Evolutionary conservation across 2,113 vertebrate genomes (phyloP).

Genomic region (Puma concolor): DNA sequence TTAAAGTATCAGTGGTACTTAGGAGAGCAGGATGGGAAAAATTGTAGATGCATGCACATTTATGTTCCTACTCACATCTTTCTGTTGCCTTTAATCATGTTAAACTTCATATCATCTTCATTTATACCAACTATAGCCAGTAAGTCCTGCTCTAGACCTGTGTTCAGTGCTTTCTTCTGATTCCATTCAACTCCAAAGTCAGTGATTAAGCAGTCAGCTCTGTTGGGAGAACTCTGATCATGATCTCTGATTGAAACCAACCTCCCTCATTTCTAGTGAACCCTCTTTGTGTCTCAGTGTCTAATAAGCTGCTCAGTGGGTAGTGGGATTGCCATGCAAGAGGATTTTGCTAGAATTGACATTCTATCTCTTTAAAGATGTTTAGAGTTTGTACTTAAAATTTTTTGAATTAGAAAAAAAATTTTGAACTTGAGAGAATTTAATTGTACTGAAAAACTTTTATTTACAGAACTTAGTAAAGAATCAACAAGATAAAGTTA

Average conservation of each 20-base stretch:
- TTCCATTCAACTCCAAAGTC: not conserved
- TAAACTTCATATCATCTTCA: not conserved
- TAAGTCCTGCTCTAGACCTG: not conserved
- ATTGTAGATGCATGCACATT: not conserved
- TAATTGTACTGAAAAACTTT: not conserved
- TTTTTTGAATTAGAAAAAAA: not conserved
- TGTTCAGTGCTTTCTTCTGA: not conserved
- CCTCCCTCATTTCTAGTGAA: not conserved
- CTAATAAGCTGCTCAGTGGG: not conserved
- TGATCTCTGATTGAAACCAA: not conserved
- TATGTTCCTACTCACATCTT: not conserved
- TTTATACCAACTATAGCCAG: not conserved
- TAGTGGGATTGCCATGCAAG: not conserved
- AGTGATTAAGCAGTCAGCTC: not conserved
- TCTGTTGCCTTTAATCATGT: not conserved
- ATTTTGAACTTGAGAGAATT: not conserved
- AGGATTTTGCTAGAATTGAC: not conserved
- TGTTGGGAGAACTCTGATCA: not conserved
- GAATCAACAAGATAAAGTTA: not conserved
- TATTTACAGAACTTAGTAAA: not conserved
- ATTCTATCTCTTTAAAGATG: not conserved
- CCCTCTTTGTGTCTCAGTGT: not conserved
- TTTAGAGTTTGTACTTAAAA: not conserved
- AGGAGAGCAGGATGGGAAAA: not conserved
- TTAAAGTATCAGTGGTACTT: not conserved